A percentile compares a stretch with the other conserved stretches of the same genome.
Evolutionary conservation across 1,140 invertebrate species (phyloP).

Genomic region (Sitobion miscanthi): DNA sequence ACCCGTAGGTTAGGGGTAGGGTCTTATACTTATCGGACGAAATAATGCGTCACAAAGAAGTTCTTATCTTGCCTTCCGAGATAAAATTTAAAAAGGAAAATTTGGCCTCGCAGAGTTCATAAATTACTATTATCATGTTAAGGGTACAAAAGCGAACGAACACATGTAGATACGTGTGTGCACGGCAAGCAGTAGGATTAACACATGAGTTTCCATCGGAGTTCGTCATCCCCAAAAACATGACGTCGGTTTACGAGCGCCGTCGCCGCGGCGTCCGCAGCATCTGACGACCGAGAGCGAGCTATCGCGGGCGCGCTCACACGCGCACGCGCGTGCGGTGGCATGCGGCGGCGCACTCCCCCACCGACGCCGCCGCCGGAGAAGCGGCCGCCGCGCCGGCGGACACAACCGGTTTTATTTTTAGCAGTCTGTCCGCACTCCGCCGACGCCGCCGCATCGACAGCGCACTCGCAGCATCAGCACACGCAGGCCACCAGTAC

Average conservation of each 20-base stretch:
- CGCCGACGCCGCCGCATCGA: neutral
- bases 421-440: constrained; percentile 31
- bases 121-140: neutral
- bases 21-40: neutral
- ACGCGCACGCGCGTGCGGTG: neutral
- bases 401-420: constrained; percentile 33
- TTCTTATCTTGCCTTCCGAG: too few relatives aligned
- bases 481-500: neutral
- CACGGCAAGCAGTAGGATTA: neutral
- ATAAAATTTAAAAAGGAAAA: neutral
- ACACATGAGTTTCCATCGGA: neutral
- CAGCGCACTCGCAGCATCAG: neutral
- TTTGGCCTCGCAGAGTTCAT: neutral
- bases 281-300: neutral
- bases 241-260: neutral
- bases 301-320: neutral
- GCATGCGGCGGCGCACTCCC: neutral
- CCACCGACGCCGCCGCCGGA: neutral
- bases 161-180: neutral
- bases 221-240: neutral
- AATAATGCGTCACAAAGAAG: neutral
- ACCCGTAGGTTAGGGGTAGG: neutral
- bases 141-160: neutral
- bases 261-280: neutral
- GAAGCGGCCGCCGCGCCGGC: neutral